Percentiles rank a stretch among this genome's conserved stretches.
phyloP scores from a whole-genome alignment of 1,140 invertebrate genomes.

The Mizuhopecten yessoensis region DNA sequence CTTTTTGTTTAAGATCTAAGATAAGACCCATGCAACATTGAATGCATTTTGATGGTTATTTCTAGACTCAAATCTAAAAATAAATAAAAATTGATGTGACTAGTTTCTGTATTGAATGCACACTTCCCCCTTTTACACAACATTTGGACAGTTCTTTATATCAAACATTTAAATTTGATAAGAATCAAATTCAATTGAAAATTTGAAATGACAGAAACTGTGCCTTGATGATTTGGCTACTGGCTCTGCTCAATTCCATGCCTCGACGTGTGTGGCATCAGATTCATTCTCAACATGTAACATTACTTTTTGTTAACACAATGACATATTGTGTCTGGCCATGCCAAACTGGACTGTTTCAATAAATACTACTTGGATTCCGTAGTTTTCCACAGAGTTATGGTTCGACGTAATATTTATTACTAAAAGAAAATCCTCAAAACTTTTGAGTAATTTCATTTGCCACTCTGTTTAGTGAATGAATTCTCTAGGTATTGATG shows the following conservation, averaged over 20 bases:
- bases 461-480: no score
- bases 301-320: neutral
- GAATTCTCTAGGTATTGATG: no score
- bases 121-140: neutral
- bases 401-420: no score
- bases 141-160: neutral
- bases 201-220: neutral
- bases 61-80: neutral
- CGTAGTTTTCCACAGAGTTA: no score
- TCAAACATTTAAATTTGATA: neutral
- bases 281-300: neutral
- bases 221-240: neutral
- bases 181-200: neutral
- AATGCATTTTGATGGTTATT: neutral
- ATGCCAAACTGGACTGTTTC: no score
- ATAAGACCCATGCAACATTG: neutral
- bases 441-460: no score
- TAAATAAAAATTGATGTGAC: neutral
- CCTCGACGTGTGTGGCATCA: neutral
- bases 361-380: no score
- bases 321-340: neutral
- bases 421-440: no score
- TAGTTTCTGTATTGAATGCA: neutral
- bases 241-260: neutral
- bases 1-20: neutral